A percentile compares a stretch with the other conserved stretches of the same genome.
phyloP scores from a whole-genome alignment of 2,113 vertebrate genomes.

The Apeltes quadracus region DNA sequence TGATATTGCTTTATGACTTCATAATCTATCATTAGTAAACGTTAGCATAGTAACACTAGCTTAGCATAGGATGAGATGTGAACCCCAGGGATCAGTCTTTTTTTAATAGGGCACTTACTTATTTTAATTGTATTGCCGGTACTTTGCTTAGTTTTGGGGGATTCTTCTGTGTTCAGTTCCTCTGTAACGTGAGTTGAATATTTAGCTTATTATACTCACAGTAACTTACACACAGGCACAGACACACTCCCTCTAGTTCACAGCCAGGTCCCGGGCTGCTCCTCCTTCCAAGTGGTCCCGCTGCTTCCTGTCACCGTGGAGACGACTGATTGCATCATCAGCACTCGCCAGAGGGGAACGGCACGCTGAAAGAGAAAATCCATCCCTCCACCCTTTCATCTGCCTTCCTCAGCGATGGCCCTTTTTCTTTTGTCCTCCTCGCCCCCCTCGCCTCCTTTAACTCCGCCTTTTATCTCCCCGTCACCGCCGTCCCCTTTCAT shows the following conservation, averaged over 20 bases:
- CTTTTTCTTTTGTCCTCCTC: slow-evolving; percentile 54
- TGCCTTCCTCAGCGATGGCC: slow-evolving; percentile 61
- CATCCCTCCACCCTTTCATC: slow-evolving; percentile 73
- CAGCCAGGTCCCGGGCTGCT: slow-evolving; percentile 60
- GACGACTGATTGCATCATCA: slow-evolving; percentile 79
- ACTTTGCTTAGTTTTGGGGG: slow-evolving; percentile 40
- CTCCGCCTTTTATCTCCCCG: slow-evolving; percentile 70
- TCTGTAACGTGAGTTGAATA: slow-evolving; percentile 39
- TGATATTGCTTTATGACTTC: neutral
- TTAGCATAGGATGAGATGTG: neutral
- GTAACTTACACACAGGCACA: neutral
- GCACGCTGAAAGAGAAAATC: slow-evolving; percentile 63
- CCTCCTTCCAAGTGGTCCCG: slow-evolving; percentile 67
- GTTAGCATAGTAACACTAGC: neutral
- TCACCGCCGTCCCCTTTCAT: slow-evolving; percentile 65
- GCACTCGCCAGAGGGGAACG: slow-evolving; percentile 68
- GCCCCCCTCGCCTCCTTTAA: slow-evolving; percentile 40
- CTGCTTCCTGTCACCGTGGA: slow-evolving; percentile 79
- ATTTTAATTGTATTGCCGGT: too few relatives aligned
- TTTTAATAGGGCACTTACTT: too few relatives aligned
- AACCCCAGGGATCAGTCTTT: slow-evolving; percentile 1
- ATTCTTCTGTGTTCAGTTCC: slow-evolving; percentile 7
- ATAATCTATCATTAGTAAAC: neutral
- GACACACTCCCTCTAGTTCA: slow-evolving; percentile 24
- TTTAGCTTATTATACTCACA: neutral